A percentile compares a stretch with the other conserved stretches of the same genome.
These are phyloP conservation scores for Carposina sasakii DNA, from an alignment of 1,140 invertebrate genomes.

Conservation along the genomic window DNA sequence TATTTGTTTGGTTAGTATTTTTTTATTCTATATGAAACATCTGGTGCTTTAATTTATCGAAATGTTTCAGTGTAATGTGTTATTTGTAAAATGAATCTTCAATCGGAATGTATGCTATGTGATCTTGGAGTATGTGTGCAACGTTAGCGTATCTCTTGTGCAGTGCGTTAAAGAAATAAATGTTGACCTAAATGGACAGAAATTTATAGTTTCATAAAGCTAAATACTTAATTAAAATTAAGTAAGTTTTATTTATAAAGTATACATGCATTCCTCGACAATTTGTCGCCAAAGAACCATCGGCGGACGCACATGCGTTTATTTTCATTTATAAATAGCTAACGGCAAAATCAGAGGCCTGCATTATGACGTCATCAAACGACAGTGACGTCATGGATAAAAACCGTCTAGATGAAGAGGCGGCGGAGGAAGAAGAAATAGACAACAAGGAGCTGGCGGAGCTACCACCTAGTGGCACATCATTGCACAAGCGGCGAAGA, in stretches of 20 bases:
- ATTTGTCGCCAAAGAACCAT: constrained; percentile 16
- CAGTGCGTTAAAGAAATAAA: constrained; percentile 21
- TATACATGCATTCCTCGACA: constrained; percentile 63
- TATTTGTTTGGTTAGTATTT: no score
- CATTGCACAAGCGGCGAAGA: constrained; percentile 56
- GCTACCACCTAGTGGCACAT: constrained; percentile 53
- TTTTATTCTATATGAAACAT: no score
- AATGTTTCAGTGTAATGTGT: no score
- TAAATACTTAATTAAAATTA: constrained; percentile 22
- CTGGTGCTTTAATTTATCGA: no score
- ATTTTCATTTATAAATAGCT: constrained; percentile 64
- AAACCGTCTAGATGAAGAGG: no score
- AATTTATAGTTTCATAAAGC: neutral
- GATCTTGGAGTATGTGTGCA: no score
- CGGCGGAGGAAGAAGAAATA: constrained; percentile 30
- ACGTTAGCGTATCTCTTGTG: no score
- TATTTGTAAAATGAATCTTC: no score
- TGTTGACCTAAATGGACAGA: constrained; percentile 1
- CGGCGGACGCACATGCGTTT: constrained; percentile 49
- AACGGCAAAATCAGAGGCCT: constrained; percentile 28
- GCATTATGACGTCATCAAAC: constrained; percentile 51
- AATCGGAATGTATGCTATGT: no score
- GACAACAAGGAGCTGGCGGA: constrained; percentile 49
- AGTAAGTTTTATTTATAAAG: no score
- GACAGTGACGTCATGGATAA: constrained; percentile 48